phyloP scores from a whole-genome alignment of 1,140 invertebrate genomes.

The Trissolcus basalis region DNA sequence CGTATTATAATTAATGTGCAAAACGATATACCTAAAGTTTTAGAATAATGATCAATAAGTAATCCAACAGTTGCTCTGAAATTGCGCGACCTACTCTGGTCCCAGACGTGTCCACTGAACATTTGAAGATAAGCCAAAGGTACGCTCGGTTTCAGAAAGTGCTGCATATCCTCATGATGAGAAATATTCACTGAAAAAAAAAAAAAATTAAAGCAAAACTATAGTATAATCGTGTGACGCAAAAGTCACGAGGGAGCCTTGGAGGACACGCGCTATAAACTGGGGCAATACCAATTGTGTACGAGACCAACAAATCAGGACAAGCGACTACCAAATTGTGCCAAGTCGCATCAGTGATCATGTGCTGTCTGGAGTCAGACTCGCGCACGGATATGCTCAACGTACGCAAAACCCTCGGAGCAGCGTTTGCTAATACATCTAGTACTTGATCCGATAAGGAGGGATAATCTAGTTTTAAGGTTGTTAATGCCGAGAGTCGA shows the following conservation, averaged over 20 bases:
- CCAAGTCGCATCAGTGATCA: slow-evolving; percentile 68
- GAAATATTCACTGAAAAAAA: slow-evolving; percentile 73
- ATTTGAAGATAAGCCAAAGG: slow-evolving; percentile 72
- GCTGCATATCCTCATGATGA: slow-evolving; percentile 73
- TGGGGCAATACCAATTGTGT: slow-evolving; percentile 67
- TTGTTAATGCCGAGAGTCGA: slow-evolving; percentile 63
- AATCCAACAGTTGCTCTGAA: slow-evolving; percentile 71
- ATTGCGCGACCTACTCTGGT: slow-evolving; percentile 73
- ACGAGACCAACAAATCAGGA: slow-evolving; percentile 69
- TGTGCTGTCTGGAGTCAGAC: slow-evolving; percentile 71
- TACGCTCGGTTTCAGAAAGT: slow-evolving; percentile 70
- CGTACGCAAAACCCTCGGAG: slow-evolving; percentile 60
- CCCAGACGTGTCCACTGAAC: slow-evolving; percentile 73
- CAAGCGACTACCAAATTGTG: slow-evolving; percentile 66
- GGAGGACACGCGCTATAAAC: neutral
- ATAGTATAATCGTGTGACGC: too few species aligned
- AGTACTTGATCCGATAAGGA: slow-evolving; percentile 71
- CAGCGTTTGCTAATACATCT: slow-evolving; percentile 63
- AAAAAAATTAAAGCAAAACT: too few species aligned
- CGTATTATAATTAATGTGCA: neutral
- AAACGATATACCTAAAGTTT: slow-evolving; percentile 65
- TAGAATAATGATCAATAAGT: slow-evolving; percentile 70
- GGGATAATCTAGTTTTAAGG: slow-evolving; percentile 71
- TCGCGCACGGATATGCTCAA: slow-evolving; percentile 69
- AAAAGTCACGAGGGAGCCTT: neutral